Percentiles rank a stretch among this genome's conserved stretches.
Conservation (phyloP, 2,888 invertebrate genomes). For the Amphipyra tragopoginis region DNA sequence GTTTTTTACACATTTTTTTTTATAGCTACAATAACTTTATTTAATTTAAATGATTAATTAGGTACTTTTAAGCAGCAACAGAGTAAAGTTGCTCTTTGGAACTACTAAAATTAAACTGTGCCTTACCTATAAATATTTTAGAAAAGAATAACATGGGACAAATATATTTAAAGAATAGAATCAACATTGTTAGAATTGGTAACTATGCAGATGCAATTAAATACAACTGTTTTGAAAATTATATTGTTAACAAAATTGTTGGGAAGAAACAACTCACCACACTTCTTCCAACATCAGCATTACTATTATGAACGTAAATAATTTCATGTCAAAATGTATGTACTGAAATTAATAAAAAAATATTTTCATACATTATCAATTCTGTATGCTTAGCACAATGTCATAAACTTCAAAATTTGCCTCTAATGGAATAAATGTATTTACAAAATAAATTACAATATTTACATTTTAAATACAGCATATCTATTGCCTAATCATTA, state of each 20-base stretch:
- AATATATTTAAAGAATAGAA: background rate
- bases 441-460: constrained; percentile 89
- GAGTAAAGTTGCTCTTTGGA: constrained; percentile 6
- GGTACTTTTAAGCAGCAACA: background rate
- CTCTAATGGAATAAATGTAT: constrained; percentile 71
- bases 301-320: constrained; percentile 15
- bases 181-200: constrained; percentile 21
- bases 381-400: constrained; percentile 46
- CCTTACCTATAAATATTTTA: background rate
- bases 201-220: constrained; percentile 29
- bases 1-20: no score
- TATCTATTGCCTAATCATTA: constrained; percentile 75
- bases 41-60: background rate
- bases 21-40: background rate
- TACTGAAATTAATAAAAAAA: constrained; percentile 3
- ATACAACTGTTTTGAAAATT: background rate
- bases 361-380: constrained; percentile 20
- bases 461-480: constrained; percentile 75
- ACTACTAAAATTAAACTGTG: constrained; percentile 15
- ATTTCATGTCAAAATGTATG: constrained; percentile 7
- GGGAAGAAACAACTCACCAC: background rate
- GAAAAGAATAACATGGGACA: background rate
- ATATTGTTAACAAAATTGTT: background rate
- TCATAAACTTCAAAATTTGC: constrained; percentile 57
- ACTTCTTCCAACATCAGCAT: background rate